Evolutionary conservation across 1,140 invertebrate genomes (phyloP).

Genomic region (Heterodera carotae): DNA sequence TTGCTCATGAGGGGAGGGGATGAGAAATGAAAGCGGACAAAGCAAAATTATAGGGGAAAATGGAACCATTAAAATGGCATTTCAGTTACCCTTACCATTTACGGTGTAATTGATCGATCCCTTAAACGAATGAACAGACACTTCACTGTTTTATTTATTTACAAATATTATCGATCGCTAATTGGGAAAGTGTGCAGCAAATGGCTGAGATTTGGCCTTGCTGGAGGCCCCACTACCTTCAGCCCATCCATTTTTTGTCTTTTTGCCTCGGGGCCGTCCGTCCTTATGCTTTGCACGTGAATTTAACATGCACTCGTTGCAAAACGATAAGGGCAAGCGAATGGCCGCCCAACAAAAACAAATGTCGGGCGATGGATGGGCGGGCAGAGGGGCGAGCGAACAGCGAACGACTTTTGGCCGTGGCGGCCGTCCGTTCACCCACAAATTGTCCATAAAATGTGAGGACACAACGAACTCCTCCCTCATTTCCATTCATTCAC

Average conservation of each 20-base stretch:
- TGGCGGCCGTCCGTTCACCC: too few relatives aligned
- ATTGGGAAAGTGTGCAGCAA: not conserved
- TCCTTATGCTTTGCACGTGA: not conserved
- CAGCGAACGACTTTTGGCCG: too few relatives aligned
- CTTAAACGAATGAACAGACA: too few relatives aligned
- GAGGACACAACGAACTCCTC: not conserved
- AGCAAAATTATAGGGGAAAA: too few relatives aligned
- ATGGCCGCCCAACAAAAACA: not conserved
- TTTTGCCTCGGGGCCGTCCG: not conserved
- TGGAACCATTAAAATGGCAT: too few relatives aligned
- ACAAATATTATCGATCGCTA: not conserved
- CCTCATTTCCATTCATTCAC: not conserved
- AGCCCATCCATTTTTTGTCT: not conserved
- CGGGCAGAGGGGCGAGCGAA: too few relatives aligned
- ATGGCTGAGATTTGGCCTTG: not conserved
- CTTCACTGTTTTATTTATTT: not conserved
- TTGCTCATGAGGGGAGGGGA: too few relatives aligned
- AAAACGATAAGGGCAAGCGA: not conserved
- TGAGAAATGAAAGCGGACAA: too few relatives aligned
- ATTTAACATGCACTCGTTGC: not conserved
- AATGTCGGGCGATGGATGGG: not conserved
- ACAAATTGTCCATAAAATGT: not conserved
- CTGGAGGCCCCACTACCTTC: not conserved
- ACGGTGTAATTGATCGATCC: too few relatives aligned
- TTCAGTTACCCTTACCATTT: too few relatives aligned